phyloP scores from a whole-genome alignment of 35 echinoderm and acorn worm species.

The Heliocidaris tuberculata region DNA sequence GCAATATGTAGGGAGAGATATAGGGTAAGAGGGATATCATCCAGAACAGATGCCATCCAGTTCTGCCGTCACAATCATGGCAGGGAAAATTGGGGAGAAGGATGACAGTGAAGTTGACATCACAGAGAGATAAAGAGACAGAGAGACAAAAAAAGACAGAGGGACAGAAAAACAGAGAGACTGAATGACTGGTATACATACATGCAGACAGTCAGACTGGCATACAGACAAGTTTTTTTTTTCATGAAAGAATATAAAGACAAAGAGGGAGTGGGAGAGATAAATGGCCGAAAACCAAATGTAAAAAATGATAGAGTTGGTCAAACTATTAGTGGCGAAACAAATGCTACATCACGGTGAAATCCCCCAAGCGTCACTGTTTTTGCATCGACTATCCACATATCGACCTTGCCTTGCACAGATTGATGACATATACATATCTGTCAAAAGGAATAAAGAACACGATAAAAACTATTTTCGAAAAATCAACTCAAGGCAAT shows the following conservation, averaged over 20 bases:
- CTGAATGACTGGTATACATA: neutral
- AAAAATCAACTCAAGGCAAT: no score
- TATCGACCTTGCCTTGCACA: no score
- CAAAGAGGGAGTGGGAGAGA: neutral
- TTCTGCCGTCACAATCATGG: neutral
- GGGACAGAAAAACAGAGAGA: neutral
- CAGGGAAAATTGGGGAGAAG: neutral
- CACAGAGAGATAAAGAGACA: neutral
- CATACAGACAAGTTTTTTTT: neutral
- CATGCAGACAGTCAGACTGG: neutral
- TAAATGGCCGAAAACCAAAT: neutral
- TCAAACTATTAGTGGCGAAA: neutral
- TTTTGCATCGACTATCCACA: neutral
- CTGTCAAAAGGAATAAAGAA: no score
- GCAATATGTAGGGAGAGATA: slow-evolving; percentile 10
- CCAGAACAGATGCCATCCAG: neutral
- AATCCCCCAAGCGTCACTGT: neutral
- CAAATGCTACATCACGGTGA: neutral
- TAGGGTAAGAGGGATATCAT: slow-evolving; percentile 28
- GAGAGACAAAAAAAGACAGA: neutral
- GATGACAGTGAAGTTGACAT: neutral
- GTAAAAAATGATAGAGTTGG: neutral
- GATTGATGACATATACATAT: no score
- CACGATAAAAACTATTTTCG: no score
- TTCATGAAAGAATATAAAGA: neutral